These are phyloP conservation scores for Drosophila pallidifrons DNA, from an alignment of 1,140 invertebrate genomes.

Conservation along the genomic window DNA sequence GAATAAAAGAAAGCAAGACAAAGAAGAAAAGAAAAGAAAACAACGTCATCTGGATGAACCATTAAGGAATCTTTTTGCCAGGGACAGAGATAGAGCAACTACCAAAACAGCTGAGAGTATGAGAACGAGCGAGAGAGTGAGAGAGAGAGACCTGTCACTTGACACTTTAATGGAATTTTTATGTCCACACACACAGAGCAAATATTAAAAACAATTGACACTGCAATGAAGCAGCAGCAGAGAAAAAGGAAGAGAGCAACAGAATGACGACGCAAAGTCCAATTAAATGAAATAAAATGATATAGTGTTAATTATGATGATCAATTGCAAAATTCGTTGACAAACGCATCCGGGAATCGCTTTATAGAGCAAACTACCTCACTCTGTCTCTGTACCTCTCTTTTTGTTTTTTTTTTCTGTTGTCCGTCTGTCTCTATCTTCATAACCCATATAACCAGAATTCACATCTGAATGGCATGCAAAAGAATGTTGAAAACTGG, in stretches of 20 bases:
- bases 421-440: not conserved
- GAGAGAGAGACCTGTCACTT: slow-evolving; percentile 59
- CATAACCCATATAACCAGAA: slow-evolving; percentile 13
- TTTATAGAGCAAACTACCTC: slow-evolving; percentile 6
- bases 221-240: too few relatives aligned
- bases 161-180: slow-evolving; percentile 77
- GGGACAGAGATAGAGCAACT: not conserved
- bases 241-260: slow-evolving; percentile 1
- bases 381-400: not conserved
- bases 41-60: slow-evolving; percentile 15
- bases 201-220: slow-evolving; percentile 20
- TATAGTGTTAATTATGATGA: slow-evolving; percentile 27
- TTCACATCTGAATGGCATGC: slow-evolving; percentile 15
- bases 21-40: slow-evolving; percentile 2
- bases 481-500: slow-evolving; percentile 17
- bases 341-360: not conserved
- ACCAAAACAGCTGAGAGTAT: slow-evolving; percentile 2
- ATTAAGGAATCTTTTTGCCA: slow-evolving; percentile 10
- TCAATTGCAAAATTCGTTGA: slow-evolving; percentile 7
- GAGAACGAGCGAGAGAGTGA: not conserved
- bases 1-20: not conserved
- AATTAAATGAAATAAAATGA: slow-evolving; percentile 8
- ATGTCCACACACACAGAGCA: slow-evolving; percentile 45
- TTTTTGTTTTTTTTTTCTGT: not conserved
- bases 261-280: not conserved